Base-by-base conservation (phyloP, 2,113 vertebrate species). In the Lepisosteus osseus region DNA sequence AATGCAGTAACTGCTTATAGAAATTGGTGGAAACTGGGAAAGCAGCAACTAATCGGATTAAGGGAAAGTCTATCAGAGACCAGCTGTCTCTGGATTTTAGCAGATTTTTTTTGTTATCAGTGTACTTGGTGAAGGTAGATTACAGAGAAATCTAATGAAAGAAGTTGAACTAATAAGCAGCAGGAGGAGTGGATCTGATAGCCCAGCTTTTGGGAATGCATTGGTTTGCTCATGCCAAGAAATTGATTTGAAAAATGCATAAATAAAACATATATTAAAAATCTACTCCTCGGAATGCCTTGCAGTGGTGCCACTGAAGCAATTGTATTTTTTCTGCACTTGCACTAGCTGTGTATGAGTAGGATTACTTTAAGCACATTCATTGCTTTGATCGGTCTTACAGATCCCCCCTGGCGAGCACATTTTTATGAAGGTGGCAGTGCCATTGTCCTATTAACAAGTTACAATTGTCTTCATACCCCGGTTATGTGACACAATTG, bases 21-120 rank as follows among this genome's bases (percentile, higher is more conserved):
- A 81, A 77, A 80, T 70, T 77, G 80, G 81, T 83, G 83, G 0
- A 42, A 86, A 69, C 79, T 15, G 78, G 82, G 79, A 83, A 63
- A 79, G 81, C 65, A n/a, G 83, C 79, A 70, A 81, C 78, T 88
- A 88, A 87, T 88, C 83, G 77, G 87, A 86, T 88, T 87, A 88
- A 77, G 86, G 78, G 67, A 85, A 83, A 85, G 84, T 84, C 87
- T 85, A 81, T 87, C 87, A 85, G 79, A 85, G 84, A 79, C 2
- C 82, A 84, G 81, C 79, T 85, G 82, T 74, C 80, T 78, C 73
- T 84, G 83, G 83, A 81, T 83, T 87, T 85, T 74, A 82, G 79
- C 77, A 80, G 83, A 76, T 79, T 85, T 84, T 80, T 84, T 74
- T 77, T 78, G 66, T 77, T 84, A 84, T 85, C 83, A 57, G 3